phyloP scores from a whole-genome alignment of 1,140 invertebrate genomes.

The Caenorhabditis inopinata region DNA sequence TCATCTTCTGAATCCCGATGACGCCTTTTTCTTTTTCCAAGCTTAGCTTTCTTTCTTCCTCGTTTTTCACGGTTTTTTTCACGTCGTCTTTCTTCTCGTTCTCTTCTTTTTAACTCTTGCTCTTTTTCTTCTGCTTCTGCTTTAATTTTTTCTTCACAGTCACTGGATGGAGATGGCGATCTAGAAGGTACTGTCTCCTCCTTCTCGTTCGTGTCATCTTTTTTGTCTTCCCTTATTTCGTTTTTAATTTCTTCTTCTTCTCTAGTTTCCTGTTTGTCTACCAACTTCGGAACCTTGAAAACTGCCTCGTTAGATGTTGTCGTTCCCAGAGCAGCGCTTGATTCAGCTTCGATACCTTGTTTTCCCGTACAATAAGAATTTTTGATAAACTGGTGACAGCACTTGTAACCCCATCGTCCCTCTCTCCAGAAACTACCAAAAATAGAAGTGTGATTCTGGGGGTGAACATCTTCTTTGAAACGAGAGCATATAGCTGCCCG shows the following conservation, averaged over 20 bases:
- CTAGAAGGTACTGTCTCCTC: slow-evolving; percentile 4
- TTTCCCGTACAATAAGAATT: slow-evolving; percentile 78
- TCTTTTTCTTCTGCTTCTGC: slow-evolving; percentile 9
- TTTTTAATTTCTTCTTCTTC: not conserved
- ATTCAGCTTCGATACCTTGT: slow-evolving; percentile 69
- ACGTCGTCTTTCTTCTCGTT: slow-evolving; percentile 12
- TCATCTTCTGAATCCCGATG: not conserved
- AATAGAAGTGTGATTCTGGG: slow-evolving; percentile 71
- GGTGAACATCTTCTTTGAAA: slow-evolving; percentile 83
- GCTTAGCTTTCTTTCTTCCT: slow-evolving; percentile 26
- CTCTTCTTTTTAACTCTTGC: slow-evolving; percentile 9
- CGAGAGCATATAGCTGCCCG: slow-evolving; percentile 81
- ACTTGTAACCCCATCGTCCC: slow-evolving; percentile 88
- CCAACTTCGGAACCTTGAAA: not conserved
- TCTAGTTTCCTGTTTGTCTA: not conserved
- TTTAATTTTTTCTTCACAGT: slow-evolving; percentile 39
- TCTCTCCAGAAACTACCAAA: slow-evolving; percentile 93
- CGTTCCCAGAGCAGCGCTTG: not conserved
- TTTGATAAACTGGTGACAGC: slow-evolving; percentile 90
- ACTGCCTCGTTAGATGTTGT: not conserved
- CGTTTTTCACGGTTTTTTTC: slow-evolving; percentile 15
- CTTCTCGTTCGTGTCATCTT: not conserved
- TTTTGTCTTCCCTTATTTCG: not conserved
- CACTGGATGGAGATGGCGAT: not conserved
- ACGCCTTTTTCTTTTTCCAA: not conserved